A percentile compares a stretch with the other conserved stretches of the same genome.
Conservation (phyloP, 2,888 invertebrate genomes). For the Cryptocephalus moraei region DNA sequence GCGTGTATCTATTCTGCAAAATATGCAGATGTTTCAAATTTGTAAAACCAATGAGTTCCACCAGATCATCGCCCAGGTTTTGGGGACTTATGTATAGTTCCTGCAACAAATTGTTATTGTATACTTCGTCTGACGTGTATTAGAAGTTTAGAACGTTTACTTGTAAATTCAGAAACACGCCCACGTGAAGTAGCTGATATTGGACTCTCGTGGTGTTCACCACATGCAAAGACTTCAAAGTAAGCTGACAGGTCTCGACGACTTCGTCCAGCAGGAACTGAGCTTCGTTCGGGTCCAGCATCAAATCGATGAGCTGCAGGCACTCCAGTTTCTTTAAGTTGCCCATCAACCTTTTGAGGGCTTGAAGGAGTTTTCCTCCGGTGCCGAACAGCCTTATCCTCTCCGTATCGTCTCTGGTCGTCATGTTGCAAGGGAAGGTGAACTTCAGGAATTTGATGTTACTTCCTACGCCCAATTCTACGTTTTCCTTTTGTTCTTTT, state of each 20-base stretch:
- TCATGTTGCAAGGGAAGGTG: slow-evolving; percentile 67
- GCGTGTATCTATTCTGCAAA: slow-evolving; percentile 61
- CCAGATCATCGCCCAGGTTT: slow-evolving; percentile 62
- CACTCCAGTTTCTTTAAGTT: slow-evolving; percentile 53
- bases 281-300: slow-evolving; percentile 62
- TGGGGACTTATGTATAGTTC: slow-evolving; percentile 58
- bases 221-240: slow-evolving; percentile 52
- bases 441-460: slow-evolving; percentile 53
- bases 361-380: slow-evolving; percentile 32
- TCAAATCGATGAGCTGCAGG: slow-evolving; percentile 61
- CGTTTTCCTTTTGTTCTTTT: slow-evolving; percentile 27
- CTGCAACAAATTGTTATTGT: slow-evolving; percentile 32
- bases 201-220: slow-evolving; percentile 62
- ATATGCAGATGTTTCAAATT: slow-evolving; percentile 58
- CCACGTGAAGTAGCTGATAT: slow-evolving; percentile 63
- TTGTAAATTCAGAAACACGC: slow-evolving; percentile 60
- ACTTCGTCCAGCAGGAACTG: slow-evolving; percentile 63
- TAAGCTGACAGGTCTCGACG: slow-evolving; percentile 51
- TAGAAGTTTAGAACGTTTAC: background rate
- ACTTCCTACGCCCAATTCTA: slow-evolving; percentile 42
- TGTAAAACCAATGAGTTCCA: slow-evolving; percentile 56
- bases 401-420: slow-evolving; percentile 50
- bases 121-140: background rate
- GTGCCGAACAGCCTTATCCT: slow-evolving; percentile 63
- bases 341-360: slow-evolving; percentile 55